Conservation (phyloP, 2,888 invertebrate species). For the Tinea pellionella region DNA sequence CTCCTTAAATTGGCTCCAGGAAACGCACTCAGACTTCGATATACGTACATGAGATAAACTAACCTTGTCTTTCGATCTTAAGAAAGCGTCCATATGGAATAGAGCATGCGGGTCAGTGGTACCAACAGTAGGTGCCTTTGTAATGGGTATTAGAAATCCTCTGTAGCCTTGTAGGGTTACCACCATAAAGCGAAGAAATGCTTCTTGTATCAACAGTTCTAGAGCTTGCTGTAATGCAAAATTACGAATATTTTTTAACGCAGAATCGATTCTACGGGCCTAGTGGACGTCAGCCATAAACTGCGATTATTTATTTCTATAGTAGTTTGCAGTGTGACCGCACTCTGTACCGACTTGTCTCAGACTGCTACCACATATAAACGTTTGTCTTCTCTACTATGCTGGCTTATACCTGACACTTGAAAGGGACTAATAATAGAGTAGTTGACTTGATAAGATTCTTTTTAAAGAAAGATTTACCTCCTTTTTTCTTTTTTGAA, state of each 20-base stretch:
- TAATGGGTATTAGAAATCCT: slow-evolving; percentile 89
- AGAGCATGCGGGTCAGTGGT: slow-evolving; percentile 95
- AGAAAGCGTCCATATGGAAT: slow-evolving; percentile 92
- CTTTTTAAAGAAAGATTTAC: slow-evolving; percentile 38
- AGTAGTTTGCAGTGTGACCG: no score
- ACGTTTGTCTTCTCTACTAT: no score
- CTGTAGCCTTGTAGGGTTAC: slow-evolving; percentile 91
- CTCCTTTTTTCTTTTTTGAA: slow-evolving; percentile 83
- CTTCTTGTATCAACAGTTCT: slow-evolving; percentile 96
- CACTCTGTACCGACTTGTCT: no score
- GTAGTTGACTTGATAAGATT: background rate
- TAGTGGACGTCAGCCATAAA: no score
- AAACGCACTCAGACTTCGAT: no score
- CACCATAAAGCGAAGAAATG: slow-evolving; percentile 96
- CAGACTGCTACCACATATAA: no score
- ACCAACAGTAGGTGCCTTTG: slow-evolving; percentile 91
- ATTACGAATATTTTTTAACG: slow-evolving; percentile 4
- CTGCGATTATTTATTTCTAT: no score
- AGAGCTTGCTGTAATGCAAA: slow-evolving; percentile 81
- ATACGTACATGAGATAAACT: background rate
- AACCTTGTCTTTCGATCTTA: slow-evolving; percentile 88
- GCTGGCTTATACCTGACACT: no score
- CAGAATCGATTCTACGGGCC: no score
- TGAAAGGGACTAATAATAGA: no score
- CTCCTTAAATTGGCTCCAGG: no score